phyloP scores from a whole-genome alignment of 1,140 invertebrate species.

The Cecropterus lyciades region DNA sequence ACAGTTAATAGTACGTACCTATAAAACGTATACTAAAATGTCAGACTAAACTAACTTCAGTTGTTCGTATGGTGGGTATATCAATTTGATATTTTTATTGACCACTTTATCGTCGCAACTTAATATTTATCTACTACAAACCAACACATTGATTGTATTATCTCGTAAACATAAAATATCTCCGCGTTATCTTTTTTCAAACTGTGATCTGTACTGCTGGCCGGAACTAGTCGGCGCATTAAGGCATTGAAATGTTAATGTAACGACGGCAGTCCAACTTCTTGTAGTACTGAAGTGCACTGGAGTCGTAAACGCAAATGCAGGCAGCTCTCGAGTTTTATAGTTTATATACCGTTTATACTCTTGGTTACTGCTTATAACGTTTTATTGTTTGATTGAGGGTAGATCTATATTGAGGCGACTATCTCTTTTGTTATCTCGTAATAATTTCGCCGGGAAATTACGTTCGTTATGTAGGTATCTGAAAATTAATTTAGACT shows the following conservation, averaged over 20 bases:
- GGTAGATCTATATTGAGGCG: no score
- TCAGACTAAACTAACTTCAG: no score
- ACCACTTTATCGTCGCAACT: neutral
- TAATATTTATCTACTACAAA: conserved; percentile 1
- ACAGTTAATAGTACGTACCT: no score
- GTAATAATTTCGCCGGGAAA: no score
- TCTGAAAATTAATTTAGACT: no score
- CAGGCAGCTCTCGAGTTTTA: neutral
- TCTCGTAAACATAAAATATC: neutral
- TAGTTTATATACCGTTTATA: conserved; percentile 1
- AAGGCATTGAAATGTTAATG: conserved; percentile 9
- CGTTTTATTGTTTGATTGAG: neutral
- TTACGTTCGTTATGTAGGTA: no score
- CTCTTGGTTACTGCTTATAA: conserved; percentile 1
- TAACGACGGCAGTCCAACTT: neutral
- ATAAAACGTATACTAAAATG: no score
- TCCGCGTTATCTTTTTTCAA: conserved; percentile 1
- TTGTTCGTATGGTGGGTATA: no score
- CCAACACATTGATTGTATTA: neutral
- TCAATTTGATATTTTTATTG: neutral
- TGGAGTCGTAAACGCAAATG: neutral
- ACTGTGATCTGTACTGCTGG: neutral
- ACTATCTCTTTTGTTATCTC: no score
- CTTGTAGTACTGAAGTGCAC: neutral
- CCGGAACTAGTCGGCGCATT: neutral